Base-by-base conservation (phyloP, 2,797 vertebrate species). In the Syndactyla subalaris region DNA sequence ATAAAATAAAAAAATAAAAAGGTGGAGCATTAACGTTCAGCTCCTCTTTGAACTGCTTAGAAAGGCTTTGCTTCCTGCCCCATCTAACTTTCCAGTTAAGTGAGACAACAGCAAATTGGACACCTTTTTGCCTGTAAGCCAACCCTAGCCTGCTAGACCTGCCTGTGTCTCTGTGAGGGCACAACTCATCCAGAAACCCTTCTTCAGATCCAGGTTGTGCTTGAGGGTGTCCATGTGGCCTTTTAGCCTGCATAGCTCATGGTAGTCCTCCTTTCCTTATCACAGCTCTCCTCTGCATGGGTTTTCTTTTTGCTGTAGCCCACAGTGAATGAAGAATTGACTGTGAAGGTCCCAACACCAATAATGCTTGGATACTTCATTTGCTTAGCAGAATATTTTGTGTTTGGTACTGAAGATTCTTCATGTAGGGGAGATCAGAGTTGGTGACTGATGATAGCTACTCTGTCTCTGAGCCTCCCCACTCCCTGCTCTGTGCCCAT, bases 151-250 rank as follows among this genome's bases (percentile, higher is more conserved):
- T 71, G 14, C 45, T 52, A 39, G 61, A 74, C 29, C 7, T 80
- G 26, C 21, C 5, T 68, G 3, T 54, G 38, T 2, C 1, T 65
- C 45, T 67, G 9, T 62, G 57, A 81, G 68, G 32, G 3, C 18
- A 57, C 8, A 9, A 7, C 26, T 54, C 6, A 43, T 12, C 3
- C 14, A 23, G 12, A 52, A 85, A 38, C 9, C 61, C 2, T 5
- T 36, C 36, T 46, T 51, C 39, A 41, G 36, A 46, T n/a, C 23
- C 51, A 85, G 7, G 22, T 32, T 43, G 19, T 55, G 4, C 14
- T 67, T 14, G 1, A 55, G 43, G 27, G 0, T 82, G 6, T 67
- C n/a, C 13, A 14, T 4, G 3, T 8, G n/a, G 8, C 24, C 24
- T 67, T 58, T 27, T 32, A 83, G 41, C 16, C n/a, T 70, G 13